Base-by-base conservation (phyloP, 2,113 vertebrate species). In the Malurus melanocephalus region DNA sequence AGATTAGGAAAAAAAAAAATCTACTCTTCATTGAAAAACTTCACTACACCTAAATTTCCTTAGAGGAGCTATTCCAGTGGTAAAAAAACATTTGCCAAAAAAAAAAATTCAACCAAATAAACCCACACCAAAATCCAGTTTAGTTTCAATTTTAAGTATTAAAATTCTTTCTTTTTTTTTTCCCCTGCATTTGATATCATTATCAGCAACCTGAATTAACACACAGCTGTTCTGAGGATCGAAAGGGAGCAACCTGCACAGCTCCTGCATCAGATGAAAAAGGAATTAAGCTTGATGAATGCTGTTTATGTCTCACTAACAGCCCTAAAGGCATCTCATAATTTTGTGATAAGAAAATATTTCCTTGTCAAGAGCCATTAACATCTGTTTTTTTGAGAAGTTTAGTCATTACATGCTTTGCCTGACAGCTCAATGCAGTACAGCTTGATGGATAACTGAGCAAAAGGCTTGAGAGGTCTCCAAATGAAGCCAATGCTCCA, bases 311-410 rank as follows among this genome's bases (percentile, higher is more conserved):
- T 92, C 90, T 90, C 83, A 81, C 61, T 86, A 92, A 60, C 62
- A 85, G 52, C 67, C 93, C 88, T 90, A 66, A 88, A 93, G 78
- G 40, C 85, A 74, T 71, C 85, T 85, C 57, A 56, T 89, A 88
- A 75, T 87, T 94, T 87, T 68, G 52, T 74, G 55, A 71, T 69
- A 95, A 71, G 74, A 91, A 89, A 94, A 89, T 90, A 94, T 77
- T 93, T 88, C 86, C 72, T 69, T 93, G 83, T 93, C 85, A 94
- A 51, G 49, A 91, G 51, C 65, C n/a, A 87, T 90, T 93, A 95
- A 80, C 72, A 91, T 88, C 81, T 93, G 49, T 0, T 1, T 67
- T 91, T 90, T 67, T 35, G 10, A 67, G 55, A 92, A 92, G 40
- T 94, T 90, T 66, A 91, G 40, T 91, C 72, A 81, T 89, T 86